Conservation (phyloP, 2,797 vertebrate genomes). For the Vespertilio murinus region DNA sequence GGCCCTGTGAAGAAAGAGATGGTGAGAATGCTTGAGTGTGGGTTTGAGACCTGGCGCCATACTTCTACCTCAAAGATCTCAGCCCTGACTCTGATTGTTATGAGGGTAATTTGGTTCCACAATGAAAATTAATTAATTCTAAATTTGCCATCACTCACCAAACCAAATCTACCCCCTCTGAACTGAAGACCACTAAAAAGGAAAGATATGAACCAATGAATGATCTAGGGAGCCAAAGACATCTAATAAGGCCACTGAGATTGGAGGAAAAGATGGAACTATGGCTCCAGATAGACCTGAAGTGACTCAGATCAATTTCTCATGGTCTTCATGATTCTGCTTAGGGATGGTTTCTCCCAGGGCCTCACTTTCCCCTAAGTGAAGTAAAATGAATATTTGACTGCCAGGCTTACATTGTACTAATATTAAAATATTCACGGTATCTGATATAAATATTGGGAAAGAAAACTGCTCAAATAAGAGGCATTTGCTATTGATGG, state of each 20-base stretch:
- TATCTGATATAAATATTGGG: background rate
- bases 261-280: too few relatives aligned
- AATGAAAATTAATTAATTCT: background rate
- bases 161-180: background rate
- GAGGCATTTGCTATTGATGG: background rate
- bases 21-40: background rate
- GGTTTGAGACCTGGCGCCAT: background rate
- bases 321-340: too few relatives aligned
- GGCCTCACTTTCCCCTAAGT: too few relatives aligned
- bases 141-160: background rate
- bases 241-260: too few relatives aligned
- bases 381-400: too few relatives aligned
- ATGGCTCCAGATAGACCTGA: too few relatives aligned
- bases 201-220: too few relatives aligned
- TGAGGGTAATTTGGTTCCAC: background rate
- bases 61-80: too few relatives aligned
- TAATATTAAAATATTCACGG: background rate
- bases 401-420: background rate
- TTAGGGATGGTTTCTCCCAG: too few relatives aligned
- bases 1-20: background rate
- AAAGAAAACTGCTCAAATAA: background rate
- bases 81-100: too few relatives aligned
- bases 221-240: too few relatives aligned
- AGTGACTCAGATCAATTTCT: too few relatives aligned
- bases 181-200: background rate